phyloP scores from a whole-genome alignment of 2,113 vertebrate genomes.

The Tachycineta bicolor region DNA sequence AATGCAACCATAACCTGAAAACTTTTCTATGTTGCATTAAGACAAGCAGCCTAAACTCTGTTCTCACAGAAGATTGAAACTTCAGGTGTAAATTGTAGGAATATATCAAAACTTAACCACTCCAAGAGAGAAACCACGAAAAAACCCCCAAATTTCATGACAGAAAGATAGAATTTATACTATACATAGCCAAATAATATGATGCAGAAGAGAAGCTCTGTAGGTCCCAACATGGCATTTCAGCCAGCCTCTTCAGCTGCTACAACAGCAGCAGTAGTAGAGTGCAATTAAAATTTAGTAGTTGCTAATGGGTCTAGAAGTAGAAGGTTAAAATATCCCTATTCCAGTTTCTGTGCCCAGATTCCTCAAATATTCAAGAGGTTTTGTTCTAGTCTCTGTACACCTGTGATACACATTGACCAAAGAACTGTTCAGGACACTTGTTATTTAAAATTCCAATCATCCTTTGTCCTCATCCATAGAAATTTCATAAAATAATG shows the following conservation, averaged over 20 bases:
- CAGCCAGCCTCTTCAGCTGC: not conserved
- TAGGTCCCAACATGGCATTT: not conserved
- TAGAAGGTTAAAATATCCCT: not conserved
- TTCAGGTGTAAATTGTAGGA: not conserved
- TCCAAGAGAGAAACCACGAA: not conserved
- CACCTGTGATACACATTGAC: not conserved
- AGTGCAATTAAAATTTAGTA: not conserved
- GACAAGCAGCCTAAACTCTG: not conserved
- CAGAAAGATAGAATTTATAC: not conserved
- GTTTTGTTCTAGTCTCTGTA: not conserved
- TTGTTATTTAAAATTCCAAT: not conserved
- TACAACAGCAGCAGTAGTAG: not conserved
- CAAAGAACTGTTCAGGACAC: not conserved
- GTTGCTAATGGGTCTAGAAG: not conserved
- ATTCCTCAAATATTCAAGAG: not conserved
- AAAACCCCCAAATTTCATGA: not conserved
- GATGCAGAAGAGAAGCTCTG: not conserved
- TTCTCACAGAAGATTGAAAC: not conserved
- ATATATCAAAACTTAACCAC: not conserved
- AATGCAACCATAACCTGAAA: not conserved
- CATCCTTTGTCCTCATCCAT: not conserved
- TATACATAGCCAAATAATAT: not conserved
- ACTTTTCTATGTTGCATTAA: not conserved
- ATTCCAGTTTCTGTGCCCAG: not conserved
- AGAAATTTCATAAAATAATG: not conserved